Evolutionary conservation across 2,888 invertebrate genomes (phyloP).

Genomic region (Selenia dentaria): DNA sequence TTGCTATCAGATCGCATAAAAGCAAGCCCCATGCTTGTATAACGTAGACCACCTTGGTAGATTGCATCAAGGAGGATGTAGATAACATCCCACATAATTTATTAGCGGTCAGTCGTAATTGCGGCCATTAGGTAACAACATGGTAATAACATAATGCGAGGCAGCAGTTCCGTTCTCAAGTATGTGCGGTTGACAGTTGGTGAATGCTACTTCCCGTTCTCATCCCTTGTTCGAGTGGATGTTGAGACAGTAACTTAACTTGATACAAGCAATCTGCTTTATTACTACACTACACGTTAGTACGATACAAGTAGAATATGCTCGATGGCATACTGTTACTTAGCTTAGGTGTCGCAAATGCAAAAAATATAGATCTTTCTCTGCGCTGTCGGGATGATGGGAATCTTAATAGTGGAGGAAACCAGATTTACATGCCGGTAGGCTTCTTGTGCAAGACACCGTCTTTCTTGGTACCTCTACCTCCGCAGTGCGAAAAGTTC

Average conservation of each 20-base stretch:
- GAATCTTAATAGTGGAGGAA: no score
- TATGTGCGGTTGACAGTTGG: constrained; percentile 42
- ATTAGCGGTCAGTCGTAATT: constrained; percentile 34
- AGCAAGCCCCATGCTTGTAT: constrained; percentile 19
- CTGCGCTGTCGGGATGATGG: no score
- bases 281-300: no score
- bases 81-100: constrained; percentile 37
- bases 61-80: constrained; percentile 36
- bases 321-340: no score
- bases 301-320: no score
- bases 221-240: constrained; percentile 8
- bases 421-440: no score
- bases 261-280: background rate
- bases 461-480: no score
- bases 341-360: no score
- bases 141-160: constrained; percentile 24
- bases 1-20: constrained; percentile 21
- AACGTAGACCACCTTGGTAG: constrained; percentile 31
- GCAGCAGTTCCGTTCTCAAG: constrained; percentile 36
- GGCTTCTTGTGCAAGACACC: no score
- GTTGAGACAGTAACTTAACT: constrained; percentile 1
- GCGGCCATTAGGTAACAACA: constrained; percentile 31
- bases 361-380: no score
- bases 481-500: no score
- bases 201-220: constrained; percentile 59